These are phyloP conservation scores for Sicus ferrugineus DNA, from an alignment of 2,888 invertebrate species.

Conservation along the genomic window DNA sequence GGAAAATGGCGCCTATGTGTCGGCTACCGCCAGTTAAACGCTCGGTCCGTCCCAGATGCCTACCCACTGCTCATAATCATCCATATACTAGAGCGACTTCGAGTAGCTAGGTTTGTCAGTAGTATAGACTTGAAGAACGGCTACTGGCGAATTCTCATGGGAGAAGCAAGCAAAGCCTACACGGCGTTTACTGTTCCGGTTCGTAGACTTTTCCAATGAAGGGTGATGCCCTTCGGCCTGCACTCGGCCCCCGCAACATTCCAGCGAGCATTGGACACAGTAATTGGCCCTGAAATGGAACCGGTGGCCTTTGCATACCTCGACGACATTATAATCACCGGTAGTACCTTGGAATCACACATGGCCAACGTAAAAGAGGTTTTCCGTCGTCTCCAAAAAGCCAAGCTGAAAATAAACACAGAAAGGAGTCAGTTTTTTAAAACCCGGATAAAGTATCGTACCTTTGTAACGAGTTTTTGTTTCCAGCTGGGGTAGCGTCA, in stretches of 20 bases:
- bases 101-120: conserved; percentile 24
- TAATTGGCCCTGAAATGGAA: conserved; percentile 21
- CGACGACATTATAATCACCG: conserved; percentile 24
- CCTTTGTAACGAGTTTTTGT: too few relatives aligned
- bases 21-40: conserved; percentile 28
- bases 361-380: not conserved
- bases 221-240: conserved; percentile 34
- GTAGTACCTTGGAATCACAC: conserved; percentile 19
- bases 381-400: too few relatives aligned
- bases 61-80: conserved; percentile 31
- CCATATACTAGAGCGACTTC: conserved; percentile 23
- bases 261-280: conserved; percentile 16
- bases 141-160: conserved; percentile 33
- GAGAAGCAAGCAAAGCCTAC: not conserved
- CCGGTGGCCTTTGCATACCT: conserved; percentile 20
- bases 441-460: conserved; percentile 24
- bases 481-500: too few relatives aligned
- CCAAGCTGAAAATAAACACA: not conserved
- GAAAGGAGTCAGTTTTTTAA: conserved; percentile 32
- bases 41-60: conserved; percentile 21
- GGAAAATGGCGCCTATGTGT: conserved; percentile 35
- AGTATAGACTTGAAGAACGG: conserved; percentile 30
- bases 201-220: conserved; percentile 29
- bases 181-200: conserved; percentile 30
- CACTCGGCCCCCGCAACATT: conserved; percentile 32